Conservation (phyloP, 1,140 invertebrate genomes). For the Oedothorax gibbosus region DNA sequence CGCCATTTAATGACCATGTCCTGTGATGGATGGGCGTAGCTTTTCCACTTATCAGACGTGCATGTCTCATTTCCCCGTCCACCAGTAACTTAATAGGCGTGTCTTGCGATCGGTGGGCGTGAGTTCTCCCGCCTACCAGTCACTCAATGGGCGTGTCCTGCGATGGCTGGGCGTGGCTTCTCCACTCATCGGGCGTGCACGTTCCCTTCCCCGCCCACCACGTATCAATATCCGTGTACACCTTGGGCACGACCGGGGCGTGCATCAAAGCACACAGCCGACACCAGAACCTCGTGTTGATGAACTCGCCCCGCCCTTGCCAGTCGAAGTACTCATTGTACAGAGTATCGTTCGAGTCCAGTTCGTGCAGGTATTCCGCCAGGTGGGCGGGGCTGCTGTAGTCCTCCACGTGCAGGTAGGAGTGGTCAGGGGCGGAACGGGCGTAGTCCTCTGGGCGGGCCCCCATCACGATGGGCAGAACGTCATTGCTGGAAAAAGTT, state of each 20-base stretch:
- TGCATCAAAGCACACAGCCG: slow-evolving; percentile 91
- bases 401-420: slow-evolving; percentile 94
- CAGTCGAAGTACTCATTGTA: slow-evolving; percentile 94
- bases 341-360: slow-evolving; percentile 87
- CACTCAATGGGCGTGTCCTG: background rate
- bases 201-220: slow-evolving; percentile 65
- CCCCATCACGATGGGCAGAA: slow-evolving; percentile 95
- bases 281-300: slow-evolving; percentile 96
- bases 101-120: too few species aligned
- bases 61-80: too few species aligned
- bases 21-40: too few species aligned
- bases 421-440: slow-evolving; percentile 85
- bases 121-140: too few species aligned
- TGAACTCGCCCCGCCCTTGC: slow-evolving; percentile 92
- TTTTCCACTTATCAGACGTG: too few species aligned
- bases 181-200: slow-evolving; percentile 40
- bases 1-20: too few species aligned
- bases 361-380: slow-evolving; percentile 84
- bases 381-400: slow-evolving; percentile 86
- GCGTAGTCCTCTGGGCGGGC: slow-evolving; percentile 90
- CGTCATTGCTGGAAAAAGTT: slow-evolving; percentile 77
- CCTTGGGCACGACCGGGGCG: slow-evolving; percentile 72
- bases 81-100: too few species aligned
- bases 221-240: slow-evolving; percentile 72
- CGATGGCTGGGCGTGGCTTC: background rate